A percentile compares a stretch with the other conserved stretches of the same genome.
Evolutionary conservation across 2,888 invertebrate species (phyloP).

Genomic region (Dyspetes luteomarginatus): DNA sequence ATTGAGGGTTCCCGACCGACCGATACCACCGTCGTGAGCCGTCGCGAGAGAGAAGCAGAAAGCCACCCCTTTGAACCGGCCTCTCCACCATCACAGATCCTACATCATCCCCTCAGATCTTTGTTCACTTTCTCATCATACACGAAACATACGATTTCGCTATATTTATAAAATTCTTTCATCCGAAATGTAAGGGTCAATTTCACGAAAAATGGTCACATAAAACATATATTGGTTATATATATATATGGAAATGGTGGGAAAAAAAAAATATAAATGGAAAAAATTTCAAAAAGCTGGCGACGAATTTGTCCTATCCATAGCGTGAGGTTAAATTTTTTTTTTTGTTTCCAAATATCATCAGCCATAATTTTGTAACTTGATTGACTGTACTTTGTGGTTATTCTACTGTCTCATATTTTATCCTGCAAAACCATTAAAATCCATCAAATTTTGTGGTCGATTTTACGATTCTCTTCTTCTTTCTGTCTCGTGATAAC

Average conservation of each 20-base stretch:
- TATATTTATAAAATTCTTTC: constrained; percentile 1
- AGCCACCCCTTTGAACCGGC: constrained; percentile 68
- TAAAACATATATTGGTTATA: too few species aligned
- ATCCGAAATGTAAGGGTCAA: neutral
- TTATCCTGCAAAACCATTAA: constrained; percentile 24
- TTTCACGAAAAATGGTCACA: too few species aligned
- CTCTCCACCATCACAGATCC: constrained; percentile 31
- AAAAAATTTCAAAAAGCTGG: neutral
- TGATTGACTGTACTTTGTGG: constrained; percentile 34
- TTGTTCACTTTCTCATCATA: constrained; percentile 40
- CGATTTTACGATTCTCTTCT: constrained; percentile 37
- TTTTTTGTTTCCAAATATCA: neutral
- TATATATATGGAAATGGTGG: too few species aligned
- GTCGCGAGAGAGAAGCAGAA: constrained; percentile 66
- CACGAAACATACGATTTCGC: neutral
- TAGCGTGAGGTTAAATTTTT: neutral
- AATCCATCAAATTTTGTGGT: constrained; percentile 40
- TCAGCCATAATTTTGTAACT: neutral
- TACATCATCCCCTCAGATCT: constrained; percentile 26
- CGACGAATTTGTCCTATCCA: too few species aligned
- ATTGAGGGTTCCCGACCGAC: constrained; percentile 73
- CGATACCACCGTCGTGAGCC: constrained; percentile 68
- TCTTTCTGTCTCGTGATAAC: constrained; percentile 38
- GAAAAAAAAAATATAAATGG: constrained; percentile 9
- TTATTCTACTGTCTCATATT: constrained; percentile 39